phyloP scores from a whole-genome alignment of 2,113 vertebrate genomes.

The Chaenogobius annularis region DNA sequence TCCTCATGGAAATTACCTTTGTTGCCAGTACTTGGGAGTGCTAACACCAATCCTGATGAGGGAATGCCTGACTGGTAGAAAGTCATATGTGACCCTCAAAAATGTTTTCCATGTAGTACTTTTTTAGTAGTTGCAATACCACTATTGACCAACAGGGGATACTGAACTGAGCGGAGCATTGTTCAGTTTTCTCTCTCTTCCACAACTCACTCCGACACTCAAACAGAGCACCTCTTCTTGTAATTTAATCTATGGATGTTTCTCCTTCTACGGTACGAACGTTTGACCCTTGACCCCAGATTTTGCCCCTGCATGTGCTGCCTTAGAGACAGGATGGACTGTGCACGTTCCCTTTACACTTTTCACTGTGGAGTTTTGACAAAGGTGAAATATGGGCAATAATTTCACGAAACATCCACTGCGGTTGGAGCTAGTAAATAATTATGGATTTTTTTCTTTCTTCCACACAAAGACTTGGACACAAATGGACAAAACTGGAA shows the following conservation, averaged over 20 bases:
- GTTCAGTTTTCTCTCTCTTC: conserved; percentile 4
- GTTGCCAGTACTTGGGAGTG: too few species aligned
- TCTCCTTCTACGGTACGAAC: conserved; percentile 48
- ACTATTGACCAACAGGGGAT: not conserved
- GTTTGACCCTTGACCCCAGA: conserved; percentile 23
- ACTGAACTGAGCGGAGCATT: not conserved
- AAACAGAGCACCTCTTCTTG: conserved; percentile 63
- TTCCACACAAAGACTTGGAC: not conserved
- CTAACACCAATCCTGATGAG: too few species aligned
- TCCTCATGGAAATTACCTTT: too few species aligned
- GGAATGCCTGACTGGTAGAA: too few species aligned
- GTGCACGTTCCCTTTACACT: conserved; percentile 67
- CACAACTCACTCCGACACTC: conserved; percentile 25
- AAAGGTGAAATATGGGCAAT: conserved; percentile 9
- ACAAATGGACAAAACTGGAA: conserved; percentile 1
- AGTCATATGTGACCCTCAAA: too few species aligned
- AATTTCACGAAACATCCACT: not conserved
- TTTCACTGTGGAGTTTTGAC: conserved; percentile 34
- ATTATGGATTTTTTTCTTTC: not conserved
- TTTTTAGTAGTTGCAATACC: not conserved
- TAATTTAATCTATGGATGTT: conserved; percentile 73
- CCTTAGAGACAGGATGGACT: conserved; percentile 52
- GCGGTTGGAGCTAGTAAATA: too few species aligned
- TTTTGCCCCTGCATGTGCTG: conserved; percentile 63
- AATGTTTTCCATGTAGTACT: too few species aligned